Percentiles rank a stretch among this genome's conserved stretches.
Evolutionary conservation across 2,888 invertebrate genomes (phyloP).

Genomic region (Galeruca laticollis): DNA sequence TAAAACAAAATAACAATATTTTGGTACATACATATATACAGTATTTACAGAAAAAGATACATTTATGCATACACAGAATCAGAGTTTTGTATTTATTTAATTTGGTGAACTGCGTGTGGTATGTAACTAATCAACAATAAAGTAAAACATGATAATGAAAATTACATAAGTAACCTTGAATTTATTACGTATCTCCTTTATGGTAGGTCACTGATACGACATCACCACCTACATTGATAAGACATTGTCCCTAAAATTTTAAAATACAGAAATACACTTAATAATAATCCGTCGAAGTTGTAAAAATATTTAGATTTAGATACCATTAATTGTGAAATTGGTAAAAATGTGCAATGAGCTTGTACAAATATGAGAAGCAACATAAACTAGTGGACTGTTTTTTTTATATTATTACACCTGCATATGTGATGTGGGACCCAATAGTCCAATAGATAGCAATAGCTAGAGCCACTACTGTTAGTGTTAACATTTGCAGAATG

Average conservation of each 20-base stretch:
- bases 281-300: no score
- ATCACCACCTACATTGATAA: slow-evolving; percentile 96
- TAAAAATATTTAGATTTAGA: no score
- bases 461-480: no score
- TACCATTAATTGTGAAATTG: no score
- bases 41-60: background rate
- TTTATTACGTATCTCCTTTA: slow-evolving; percentile 62
- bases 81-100: background rate
- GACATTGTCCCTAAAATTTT: slow-evolving; percentile 91
- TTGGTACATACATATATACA: slow-evolving; percentile 5
- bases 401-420: no score
- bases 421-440: no score
- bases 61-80: background rate
- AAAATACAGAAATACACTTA: slow-evolving; percentile 44
- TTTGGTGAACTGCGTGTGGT: background rate
- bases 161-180: background rate
- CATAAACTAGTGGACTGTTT: no score
- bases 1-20: background rate
- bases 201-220: slow-evolving; percentile 86
- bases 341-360: no score
- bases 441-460: no score
- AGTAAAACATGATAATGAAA: background rate
- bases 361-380: no score
- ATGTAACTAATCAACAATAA: slow-evolving; percentile 1
- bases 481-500: no score